Conservation (phyloP, 1,140 invertebrate species). For the Camponotus floridanus region DNA sequence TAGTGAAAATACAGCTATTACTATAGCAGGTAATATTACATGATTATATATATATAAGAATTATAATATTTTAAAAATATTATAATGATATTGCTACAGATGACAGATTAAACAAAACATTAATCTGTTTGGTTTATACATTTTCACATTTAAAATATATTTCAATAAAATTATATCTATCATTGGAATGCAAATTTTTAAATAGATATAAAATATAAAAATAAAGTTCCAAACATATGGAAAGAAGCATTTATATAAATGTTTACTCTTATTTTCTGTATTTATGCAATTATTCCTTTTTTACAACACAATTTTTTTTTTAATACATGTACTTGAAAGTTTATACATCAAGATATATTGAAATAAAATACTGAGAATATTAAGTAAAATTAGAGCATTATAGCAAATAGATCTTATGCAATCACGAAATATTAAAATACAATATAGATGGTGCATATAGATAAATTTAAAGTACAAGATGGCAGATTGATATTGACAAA, state of each 20-base stretch:
- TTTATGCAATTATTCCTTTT: conserved; percentile 8
- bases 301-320: background rate
- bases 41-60: conserved; percentile 12
- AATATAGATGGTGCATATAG: background rate
- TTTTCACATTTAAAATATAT: conserved; percentile 9
- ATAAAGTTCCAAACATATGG: conserved; percentile 27
- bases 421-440: background rate
- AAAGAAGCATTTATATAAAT: background rate
- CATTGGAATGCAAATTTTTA: background rate
- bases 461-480: background rate
- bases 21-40: conserved; percentile 86
- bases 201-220: conserved; percentile 25
- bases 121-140: background rate
- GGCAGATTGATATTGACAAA: background rate
- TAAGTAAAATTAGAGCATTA: background rate
- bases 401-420: background rate
- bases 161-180: background rate
- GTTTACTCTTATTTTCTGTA: conserved; percentile 7
- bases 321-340: background rate
- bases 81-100: background rate
- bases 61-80: conserved; percentile 2
- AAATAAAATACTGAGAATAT: background rate
- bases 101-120: background rate
- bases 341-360: background rate
- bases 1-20: conserved; percentile 91